Evolutionary conservation across 2,888 invertebrate genomes (phyloP).

Genomic region (Chloroclysta siterata): DNA sequence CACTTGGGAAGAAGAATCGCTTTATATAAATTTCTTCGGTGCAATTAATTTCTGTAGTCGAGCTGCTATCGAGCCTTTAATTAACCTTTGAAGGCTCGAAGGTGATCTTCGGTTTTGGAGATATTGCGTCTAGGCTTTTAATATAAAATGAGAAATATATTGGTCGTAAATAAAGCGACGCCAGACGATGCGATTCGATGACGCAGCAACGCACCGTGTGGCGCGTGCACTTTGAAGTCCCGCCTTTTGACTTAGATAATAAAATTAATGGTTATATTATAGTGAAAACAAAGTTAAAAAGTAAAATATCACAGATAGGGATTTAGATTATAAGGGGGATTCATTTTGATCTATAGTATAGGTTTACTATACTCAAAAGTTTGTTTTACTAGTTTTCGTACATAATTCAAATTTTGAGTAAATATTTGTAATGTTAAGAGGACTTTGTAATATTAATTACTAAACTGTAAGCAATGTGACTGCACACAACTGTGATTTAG

Average conservation of each 20-base stretch:
- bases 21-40: constrained; percentile 74
- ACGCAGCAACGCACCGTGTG: background rate
- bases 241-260: background rate
- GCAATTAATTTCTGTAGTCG: constrained; percentile 77
- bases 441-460: too few species aligned
- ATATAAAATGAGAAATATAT: constrained; percentile 12
- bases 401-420: too few species aligned
- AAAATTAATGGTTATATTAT: too few species aligned
- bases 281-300: too few species aligned
- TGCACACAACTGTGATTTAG: too few species aligned
- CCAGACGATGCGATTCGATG: background rate
- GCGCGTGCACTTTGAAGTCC: background rate
- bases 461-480: too few species aligned
- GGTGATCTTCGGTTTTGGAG: constrained; percentile 39
- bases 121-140: constrained; percentile 18
- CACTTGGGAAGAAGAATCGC: constrained; percentile 73
- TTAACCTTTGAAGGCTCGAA: constrained; percentile 56
- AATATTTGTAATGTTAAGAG: too few species aligned
- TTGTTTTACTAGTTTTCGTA: too few species aligned
- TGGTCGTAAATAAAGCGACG: constrained; percentile 2
- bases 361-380: too few species aligned
- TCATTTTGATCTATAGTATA: too few species aligned
- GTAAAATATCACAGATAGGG: too few species aligned
- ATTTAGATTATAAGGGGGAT: too few species aligned
- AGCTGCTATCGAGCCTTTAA: constrained; percentile 68